phyloP scores from a whole-genome alignment of 92 coral and sea anemone species.

The Pocillopora meandrina region DNA sequence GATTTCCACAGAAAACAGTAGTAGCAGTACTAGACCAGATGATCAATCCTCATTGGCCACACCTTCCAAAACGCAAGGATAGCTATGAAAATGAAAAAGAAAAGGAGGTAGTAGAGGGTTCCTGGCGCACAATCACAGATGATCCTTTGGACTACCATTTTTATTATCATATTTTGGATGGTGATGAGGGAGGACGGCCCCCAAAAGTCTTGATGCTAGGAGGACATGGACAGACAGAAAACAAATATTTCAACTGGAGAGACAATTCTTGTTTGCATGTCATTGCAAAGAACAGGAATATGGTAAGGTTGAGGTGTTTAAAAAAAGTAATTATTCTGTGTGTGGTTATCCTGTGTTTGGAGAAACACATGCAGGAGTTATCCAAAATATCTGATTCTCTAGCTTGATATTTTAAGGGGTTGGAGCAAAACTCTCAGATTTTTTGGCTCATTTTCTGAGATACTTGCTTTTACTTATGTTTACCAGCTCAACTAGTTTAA shows the following conservation, averaged over 20 bases:
- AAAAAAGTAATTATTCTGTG: no score
- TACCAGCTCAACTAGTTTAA: no score
- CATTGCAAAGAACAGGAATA: slow-evolving; percentile 75
- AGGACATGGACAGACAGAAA: slow-evolving; percentile 11
- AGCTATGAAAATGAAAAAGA: slow-evolving; percentile 54
- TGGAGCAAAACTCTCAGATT: no score
- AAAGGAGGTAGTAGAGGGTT: neutral
- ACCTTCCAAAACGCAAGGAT: slow-evolving; percentile 10
- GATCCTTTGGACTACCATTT: slow-evolving; percentile 69
- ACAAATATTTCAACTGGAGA: slow-evolving; percentile 56
- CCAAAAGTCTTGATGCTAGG: slow-evolving; percentile 51
- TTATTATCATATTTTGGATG: slow-evolving; percentile 45
- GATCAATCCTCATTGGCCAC: slow-evolving; percentile 22
- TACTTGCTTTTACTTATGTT: no score
- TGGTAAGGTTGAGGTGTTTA: slow-evolving; percentile 14
- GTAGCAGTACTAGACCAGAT: slow-evolving; percentile 72
- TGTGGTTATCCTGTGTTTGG: no score
- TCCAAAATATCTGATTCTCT: no score
- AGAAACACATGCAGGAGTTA: no score
- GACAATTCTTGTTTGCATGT: slow-evolving; percentile 71
- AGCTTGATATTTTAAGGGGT: no score
- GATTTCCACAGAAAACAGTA: slow-evolving; percentile 47
- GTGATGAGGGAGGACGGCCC: slow-evolving; percentile 71
- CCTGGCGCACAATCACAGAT: slow-evolving; percentile 62
- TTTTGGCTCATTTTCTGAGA: no score